These are phyloP conservation scores for Antheraea mylitta DNA, from an alignment of 1,140 invertebrate species.

Conservation along the genomic window DNA sequence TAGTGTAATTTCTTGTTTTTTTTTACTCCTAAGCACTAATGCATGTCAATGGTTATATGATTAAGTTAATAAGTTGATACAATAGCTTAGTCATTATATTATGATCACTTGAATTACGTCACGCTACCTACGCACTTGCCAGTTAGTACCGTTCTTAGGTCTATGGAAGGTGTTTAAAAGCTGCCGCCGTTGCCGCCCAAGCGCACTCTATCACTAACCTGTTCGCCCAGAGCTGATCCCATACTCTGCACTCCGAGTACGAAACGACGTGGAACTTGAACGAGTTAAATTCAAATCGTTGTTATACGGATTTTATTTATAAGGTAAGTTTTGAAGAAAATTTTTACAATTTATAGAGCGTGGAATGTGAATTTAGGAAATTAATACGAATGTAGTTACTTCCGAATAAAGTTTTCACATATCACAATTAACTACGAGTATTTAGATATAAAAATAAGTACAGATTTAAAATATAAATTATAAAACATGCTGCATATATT, in stretches of 20 bases:
- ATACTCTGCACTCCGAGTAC: slow-evolving; percentile 11
- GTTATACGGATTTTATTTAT: background rate
- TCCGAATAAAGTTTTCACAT: too few species aligned
- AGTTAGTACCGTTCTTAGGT: slow-evolving; percentile 21
- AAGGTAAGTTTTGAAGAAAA: background rate
- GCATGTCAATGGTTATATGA: background rate
- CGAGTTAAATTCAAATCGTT: background rate
- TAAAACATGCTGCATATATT: too few species aligned
- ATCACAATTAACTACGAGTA: too few species aligned
- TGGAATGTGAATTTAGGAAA: background rate
- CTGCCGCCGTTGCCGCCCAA: slow-evolving; percentile 43
- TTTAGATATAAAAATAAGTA: too few species aligned
- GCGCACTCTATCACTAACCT: slow-evolving; percentile 44
- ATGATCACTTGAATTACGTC: slow-evolving; percentile 5
- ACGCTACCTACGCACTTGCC: slow-evolving; percentile 22
- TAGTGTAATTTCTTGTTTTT: background rate
- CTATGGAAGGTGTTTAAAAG: slow-evolving; percentile 55
- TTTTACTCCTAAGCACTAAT: background rate
- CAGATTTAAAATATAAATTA: too few species aligned
- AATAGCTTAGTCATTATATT: slow-evolving; percentile 6
- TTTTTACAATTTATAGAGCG: background rate
- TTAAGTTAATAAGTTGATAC: background rate
- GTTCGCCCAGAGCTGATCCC: slow-evolving; percentile 23
- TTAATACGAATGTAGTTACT: background rate
- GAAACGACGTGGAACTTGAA: background rate